Base-by-base conservation (phyloP, 2,113 vertebrate species). In the Corythoichthys intestinalis region DNA sequence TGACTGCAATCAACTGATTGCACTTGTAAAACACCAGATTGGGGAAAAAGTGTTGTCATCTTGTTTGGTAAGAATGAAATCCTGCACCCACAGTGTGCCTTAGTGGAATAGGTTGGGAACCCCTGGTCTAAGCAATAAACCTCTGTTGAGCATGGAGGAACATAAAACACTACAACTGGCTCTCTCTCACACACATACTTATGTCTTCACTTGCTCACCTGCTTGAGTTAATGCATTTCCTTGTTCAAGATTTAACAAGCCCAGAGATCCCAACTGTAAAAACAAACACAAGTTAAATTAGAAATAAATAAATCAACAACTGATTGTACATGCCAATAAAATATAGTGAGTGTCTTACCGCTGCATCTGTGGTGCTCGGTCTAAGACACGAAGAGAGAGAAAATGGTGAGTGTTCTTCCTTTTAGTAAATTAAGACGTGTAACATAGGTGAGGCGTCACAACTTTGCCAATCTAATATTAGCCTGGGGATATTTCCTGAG, bases 401-500 rank as follows among this genome's bases (percentile, higher is more conserved):
- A 35, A 37, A 17, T 35, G 35, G 48, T 48, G 70, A 79, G 72
- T 69, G 58, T 67, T 74, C 72, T 47, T 65, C 63, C 74, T 84
- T 80, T 81, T 67, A 67, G 80, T 73, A 78, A 81, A 84, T 65
- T 79, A 83, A 82, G 71, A 80, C 10, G 53, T 71, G 79, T 7
- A 78, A 75, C 69, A 73, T 63, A 41, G 56, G 37, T 75, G 84
- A 84, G 77, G 72, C 77, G 60, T 66, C 81, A 76, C 71, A 54
- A 71, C 77, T 84, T 83, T 78, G 74, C 50, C 81, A 76, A 77
- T 90, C 93, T 95, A 94, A 93, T 90, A 93, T 93, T 92, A 95
- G 93, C 66, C 72, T 2, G 3, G 75, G 85, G 90, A 90, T 80
- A 85, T 89, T 92, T 93, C 87, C 88, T 88, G 79, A 49, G 81